These are phyloP conservation scores for Alentia gelatinosa DNA, from an alignment of 2,888 invertebrate genomes.

Conservation along the genomic window DNA sequence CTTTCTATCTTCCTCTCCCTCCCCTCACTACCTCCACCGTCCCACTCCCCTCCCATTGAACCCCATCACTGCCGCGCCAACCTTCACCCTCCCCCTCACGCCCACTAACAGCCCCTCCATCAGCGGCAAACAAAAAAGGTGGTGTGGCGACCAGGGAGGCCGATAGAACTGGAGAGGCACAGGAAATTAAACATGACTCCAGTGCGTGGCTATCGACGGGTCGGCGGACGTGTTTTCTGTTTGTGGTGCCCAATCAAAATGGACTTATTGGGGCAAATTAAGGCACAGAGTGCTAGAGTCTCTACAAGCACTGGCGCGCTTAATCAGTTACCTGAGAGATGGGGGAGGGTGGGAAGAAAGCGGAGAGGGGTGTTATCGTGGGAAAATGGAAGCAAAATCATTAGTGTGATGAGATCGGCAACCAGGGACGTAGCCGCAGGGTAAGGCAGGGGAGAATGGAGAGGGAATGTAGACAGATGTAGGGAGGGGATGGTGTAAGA, in stretches of 20 bases:
- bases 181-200: constrained; percentile 37
- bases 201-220: constrained; percentile 16
- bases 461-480: not conserved
- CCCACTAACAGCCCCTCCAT: constrained; percentile 30
- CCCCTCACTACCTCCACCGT: not conserved
- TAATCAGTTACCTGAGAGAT: constrained; percentile 30
- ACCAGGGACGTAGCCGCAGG: no score
- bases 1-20: not conserved
- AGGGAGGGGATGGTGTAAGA: not conserved
- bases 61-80: not conserved
- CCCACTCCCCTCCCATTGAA: not conserved
- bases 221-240: constrained; percentile 23
- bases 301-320: not conserved
- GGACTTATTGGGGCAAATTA: constrained; percentile 28
- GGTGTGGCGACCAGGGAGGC: not conserved
- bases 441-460: not conserved
- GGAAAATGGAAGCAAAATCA: not conserved
- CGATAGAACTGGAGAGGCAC: constrained; percentile 12
- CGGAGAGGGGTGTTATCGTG: not conserved
- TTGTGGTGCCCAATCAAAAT: constrained; percentile 13
- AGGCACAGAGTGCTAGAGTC: not conserved
- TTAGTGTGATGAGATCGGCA: not conserved
- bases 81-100: not conserved
- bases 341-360: not conserved
- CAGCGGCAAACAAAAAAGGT: constrained; percentile 14